Conservation (phyloP, 2,797 vertebrate genomes). For the Loriculus beryllinus region DNA sequence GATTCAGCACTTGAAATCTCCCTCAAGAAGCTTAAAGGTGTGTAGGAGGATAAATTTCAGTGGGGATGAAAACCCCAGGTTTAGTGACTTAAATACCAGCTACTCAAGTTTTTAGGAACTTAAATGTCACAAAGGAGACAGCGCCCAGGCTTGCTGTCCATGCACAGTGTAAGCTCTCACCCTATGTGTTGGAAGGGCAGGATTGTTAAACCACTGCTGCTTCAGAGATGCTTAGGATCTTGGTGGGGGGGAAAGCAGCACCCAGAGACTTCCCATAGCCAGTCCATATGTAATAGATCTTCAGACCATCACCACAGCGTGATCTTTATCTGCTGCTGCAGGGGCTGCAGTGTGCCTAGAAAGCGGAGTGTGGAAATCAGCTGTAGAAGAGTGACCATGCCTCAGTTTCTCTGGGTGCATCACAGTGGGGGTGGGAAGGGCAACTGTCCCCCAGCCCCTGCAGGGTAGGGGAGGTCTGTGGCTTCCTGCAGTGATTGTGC, state of each 20-base stretch:
- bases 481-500: neutral
- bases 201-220: conserved; percentile 10
- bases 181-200: neutral
- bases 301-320: neutral
- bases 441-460: neutral
- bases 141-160: neutral
- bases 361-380: neutral
- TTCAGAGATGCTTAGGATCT: neutral
- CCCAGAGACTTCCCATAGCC: neutral
- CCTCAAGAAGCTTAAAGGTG: neutral
- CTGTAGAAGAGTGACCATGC: neutral
- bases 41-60: neutral
- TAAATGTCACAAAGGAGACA: neutral
- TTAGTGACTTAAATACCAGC: neutral
- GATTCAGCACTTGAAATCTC: conserved; percentile 36
- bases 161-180: neutral
- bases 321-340: neutral
- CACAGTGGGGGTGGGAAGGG: neutral
- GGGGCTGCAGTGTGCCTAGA: neutral
- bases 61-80: neutral
- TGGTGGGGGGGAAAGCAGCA: neutral
- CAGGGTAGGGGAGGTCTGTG: neutral
- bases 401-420: neutral
- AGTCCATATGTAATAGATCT: neutral
- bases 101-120: neutral